A percentile compares a stretch with the other conserved stretches of the same genome.
phyloP scores from a whole-genome alignment of 2,113 vertebrate species.

The Mungos mungo region DNA sequence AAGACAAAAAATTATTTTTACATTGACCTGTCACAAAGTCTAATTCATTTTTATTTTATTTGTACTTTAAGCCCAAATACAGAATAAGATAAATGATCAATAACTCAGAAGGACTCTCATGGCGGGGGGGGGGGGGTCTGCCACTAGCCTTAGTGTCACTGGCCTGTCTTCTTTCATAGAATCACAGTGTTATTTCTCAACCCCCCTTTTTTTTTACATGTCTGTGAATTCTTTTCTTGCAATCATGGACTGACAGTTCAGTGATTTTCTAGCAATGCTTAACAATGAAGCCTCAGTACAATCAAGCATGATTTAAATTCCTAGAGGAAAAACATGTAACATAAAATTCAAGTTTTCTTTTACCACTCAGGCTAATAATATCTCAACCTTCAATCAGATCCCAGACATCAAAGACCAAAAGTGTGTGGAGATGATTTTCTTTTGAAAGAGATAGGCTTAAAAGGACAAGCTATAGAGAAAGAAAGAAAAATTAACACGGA shows the following conservation, averaged over 20 bases:
- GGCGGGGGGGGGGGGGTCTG: no score
- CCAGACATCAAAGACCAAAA: neutral
- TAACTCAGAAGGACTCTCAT: neutral
- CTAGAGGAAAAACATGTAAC: neutral
- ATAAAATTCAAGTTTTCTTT: conserved; percentile 45
- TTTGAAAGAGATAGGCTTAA: conserved; percentile 12
- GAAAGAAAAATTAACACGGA: neutral
- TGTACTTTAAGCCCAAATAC: neutral
- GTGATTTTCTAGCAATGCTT: conserved; percentile 16
- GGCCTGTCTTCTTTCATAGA: neutral
- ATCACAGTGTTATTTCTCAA: neutral
- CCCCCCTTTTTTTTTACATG: neutral
- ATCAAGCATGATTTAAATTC: conserved; percentile 61
- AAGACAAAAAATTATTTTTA: neutral
- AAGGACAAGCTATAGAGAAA: neutral
- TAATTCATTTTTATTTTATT: neutral
- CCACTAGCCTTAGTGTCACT: neutral
- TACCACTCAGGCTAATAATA: conserved; percentile 38
- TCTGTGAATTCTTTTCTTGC: neutral
- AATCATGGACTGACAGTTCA: neutral
- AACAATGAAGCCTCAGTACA: conserved; percentile 10
- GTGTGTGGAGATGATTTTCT: neutral
- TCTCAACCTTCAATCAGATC: conserved; percentile 41
- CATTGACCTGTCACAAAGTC: neutral
- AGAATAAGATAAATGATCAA: neutral